phyloP scores from a whole-genome alignment of 2,888 invertebrate species.

The Lissocephala sabroskyi region DNA sequence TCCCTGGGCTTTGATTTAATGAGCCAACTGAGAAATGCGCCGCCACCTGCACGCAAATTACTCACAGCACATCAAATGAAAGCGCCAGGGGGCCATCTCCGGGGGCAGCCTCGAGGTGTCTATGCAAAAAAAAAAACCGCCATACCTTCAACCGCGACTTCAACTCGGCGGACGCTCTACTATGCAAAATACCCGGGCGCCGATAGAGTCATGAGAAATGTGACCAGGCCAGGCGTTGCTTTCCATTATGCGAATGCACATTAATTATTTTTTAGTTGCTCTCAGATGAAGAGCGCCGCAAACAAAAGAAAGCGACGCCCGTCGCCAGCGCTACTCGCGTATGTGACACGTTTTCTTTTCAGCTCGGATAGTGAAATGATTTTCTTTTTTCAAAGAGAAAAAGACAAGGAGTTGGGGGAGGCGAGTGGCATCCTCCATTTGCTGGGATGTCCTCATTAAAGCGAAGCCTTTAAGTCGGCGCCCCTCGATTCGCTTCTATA shows the following conservation, averaged over 20 bases:
- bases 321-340: constrained; percentile 2
- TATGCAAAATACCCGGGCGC: too few species aligned
- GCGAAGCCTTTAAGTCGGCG: constrained; percentile 20
- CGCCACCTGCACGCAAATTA: constrained; percentile 29
- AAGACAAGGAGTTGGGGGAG: too few species aligned
- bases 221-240: constrained; percentile 53
- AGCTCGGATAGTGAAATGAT: constrained; percentile 6
- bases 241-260: constrained; percentile 61
- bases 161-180: too few species aligned
- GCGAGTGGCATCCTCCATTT: too few species aligned
- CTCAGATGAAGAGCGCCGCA: constrained; percentile 13
- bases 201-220: constrained; percentile 43
- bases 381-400: neutral
- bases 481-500: constrained; percentile 20
- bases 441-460: constrained; percentile 2
- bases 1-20: constrained; percentile 1
- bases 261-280: constrained; percentile 53
- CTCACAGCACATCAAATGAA: too few species aligned
- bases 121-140: neutral
- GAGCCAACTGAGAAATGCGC: constrained; percentile 46
- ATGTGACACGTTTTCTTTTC: constrained; percentile 10
- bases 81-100: too few species aligned
- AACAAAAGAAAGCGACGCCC: constrained; percentile 28
- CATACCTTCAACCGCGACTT: neutral
- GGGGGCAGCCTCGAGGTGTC: too few species aligned